A percentile compares a stretch with the other conserved stretches of the same genome.
Conservation (phyloP, 1,140 invertebrate species). For the Lethrus apterus region DNA sequence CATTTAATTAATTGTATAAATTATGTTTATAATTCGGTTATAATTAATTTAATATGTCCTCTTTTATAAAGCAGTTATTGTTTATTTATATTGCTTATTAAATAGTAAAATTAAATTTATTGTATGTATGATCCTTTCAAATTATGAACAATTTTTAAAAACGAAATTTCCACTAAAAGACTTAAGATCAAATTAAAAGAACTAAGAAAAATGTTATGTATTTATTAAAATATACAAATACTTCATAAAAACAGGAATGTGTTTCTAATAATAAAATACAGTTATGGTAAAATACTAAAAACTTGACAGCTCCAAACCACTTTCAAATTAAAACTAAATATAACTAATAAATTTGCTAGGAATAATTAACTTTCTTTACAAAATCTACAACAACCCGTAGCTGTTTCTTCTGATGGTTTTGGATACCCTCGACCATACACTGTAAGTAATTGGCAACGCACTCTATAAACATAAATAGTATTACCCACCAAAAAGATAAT, state of each 20-base stretch:
- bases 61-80: too few relatives aligned
- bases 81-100: too few relatives aligned
- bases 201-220: background rate
- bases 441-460: slow-evolving; percentile 39
- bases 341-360: background rate
- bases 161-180: background rate
- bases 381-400: slow-evolving; percentile 6
- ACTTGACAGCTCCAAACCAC: too few relatives aligned
- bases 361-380: slow-evolving; percentile 1
- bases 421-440: slow-evolving; percentile 35
- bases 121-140: too few relatives aligned
- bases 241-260: slow-evolving; percentile 14
- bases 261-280: slow-evolving; percentile 5
- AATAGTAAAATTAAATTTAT: too few relatives aligned
- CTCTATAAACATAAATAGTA: slow-evolving; percentile 37
- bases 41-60: too few relatives aligned
- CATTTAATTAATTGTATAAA: too few relatives aligned
- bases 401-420: slow-evolving; percentile 11
- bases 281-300: too few relatives aligned
- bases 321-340: too few relatives aligned
- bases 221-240: slow-evolving; percentile 8
- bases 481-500: background rate
- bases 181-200: background rate
- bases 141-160: background rate
- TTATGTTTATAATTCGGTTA: too few relatives aligned